A percentile compares a stretch with the other conserved stretches of the same genome.
These are phyloP conservation scores for Sitophilus oryzae DNA, from an alignment of 1,140 invertebrate genomes.

Conservation along the genomic window DNA sequence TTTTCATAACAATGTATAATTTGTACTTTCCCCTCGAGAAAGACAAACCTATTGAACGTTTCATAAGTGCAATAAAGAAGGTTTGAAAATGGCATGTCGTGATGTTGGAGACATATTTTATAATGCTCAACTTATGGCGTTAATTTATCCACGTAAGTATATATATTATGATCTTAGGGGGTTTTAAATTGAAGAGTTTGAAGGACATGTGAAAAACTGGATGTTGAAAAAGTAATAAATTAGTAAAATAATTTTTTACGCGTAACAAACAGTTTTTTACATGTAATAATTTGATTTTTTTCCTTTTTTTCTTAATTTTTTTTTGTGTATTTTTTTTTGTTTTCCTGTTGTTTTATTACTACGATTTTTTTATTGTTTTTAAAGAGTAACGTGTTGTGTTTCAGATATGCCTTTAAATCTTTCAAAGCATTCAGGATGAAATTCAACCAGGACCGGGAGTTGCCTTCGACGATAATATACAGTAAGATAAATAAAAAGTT, in stretches of 20 bases:
- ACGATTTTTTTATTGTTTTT: conserved; percentile 14
- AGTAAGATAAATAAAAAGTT: conserved; percentile 8
- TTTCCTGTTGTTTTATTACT: neutral
- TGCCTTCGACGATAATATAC: conserved; percentile 22
- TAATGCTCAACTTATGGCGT: too few species aligned
- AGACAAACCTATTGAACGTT: too few species aligned
- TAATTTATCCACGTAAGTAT: too few species aligned
- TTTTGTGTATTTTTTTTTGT: neutral
- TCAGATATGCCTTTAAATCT: conserved; percentile 43
- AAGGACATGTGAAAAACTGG: too few species aligned
- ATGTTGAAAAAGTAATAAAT: neutral
- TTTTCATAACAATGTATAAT: too few species aligned
- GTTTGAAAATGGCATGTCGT: too few species aligned
- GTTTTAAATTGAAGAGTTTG: too few species aligned
- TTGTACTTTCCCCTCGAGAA: too few species aligned
- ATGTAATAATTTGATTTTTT: neutral
- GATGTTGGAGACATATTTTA: too few species aligned
- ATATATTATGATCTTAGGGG: too few species aligned
- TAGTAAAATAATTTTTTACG: neutral
- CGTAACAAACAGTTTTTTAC: neutral
- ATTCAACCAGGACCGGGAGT: neutral
- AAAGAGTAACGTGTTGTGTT: too few species aligned
- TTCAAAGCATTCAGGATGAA: conserved; percentile 41
- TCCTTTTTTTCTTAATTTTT: neutral
- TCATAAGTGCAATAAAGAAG: too few species aligned